Conservation (phyloP, 2,113 vertebrate genomes). For the Taxidea taxus region DNA sequence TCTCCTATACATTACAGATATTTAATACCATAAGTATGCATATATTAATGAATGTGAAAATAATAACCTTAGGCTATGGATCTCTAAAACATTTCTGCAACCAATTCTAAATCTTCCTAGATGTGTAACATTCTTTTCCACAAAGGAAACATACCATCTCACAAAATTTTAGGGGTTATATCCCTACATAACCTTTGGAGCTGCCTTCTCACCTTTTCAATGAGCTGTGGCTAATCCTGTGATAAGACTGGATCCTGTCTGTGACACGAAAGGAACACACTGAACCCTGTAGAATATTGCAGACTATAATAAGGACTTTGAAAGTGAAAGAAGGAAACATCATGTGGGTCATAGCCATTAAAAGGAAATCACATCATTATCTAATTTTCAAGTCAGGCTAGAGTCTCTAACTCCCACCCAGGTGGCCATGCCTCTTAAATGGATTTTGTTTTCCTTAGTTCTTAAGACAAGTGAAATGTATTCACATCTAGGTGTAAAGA, state of each 20-base stretch:
- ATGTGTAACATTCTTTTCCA: not conserved
- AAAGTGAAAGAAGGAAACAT: not conserved
- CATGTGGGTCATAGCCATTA: not conserved
- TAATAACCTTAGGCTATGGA: not conserved
- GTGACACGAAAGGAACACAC: not conserved
- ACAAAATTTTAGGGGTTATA: not conserved
- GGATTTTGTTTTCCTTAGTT: conserved; percentile 20
- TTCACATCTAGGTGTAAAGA: not conserved
- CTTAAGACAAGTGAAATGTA: conserved; percentile 10
- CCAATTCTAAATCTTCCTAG: not conserved
- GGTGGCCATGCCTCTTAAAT: not conserved
- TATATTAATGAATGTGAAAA: not conserved
- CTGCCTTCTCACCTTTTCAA: not conserved
- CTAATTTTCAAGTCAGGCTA: conserved; percentile 26
- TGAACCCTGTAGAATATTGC: not conserved
- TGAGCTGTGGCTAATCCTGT: not conserved
- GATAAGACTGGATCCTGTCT: not conserved
- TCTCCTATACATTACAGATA: not conserved
- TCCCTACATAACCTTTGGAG: not conserved
- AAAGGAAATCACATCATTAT: not conserved
- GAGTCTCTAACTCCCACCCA: not conserved
- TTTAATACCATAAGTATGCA: not conserved
- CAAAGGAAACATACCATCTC: not conserved
- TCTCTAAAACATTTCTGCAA: not conserved
- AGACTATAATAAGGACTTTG: not conserved